Conservation (phyloP, 2,113 vertebrate genomes). For the Microcebus ravelobensis region DNA sequence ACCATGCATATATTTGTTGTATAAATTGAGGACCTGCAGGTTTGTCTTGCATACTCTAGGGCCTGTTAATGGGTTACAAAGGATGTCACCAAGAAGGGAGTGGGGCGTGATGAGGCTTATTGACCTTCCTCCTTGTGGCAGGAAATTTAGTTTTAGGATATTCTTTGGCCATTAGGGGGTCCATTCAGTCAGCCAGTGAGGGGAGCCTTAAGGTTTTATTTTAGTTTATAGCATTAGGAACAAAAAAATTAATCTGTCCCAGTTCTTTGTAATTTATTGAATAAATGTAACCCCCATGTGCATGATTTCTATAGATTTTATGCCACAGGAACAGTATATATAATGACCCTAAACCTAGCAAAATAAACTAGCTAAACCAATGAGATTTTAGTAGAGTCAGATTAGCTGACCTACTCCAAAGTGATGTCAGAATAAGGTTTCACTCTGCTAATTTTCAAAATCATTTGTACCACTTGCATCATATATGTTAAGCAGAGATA, state of each 20-base stretch:
- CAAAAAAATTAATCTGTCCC: neutral
- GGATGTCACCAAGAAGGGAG: too few relatives aligned
- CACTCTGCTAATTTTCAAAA: neutral
- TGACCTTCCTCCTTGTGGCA: too few relatives aligned
- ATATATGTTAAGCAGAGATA: neutral
- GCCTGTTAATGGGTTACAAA: too few relatives aligned
- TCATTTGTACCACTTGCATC: neutral
- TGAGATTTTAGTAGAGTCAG: neutral
- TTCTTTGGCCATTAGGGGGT: too few relatives aligned
- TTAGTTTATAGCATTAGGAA: neutral
- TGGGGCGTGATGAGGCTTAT: too few relatives aligned
- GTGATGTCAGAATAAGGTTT: neutral
- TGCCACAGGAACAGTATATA: neutral
- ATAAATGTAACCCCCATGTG: neutral
- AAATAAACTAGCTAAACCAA: neutral
- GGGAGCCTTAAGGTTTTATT: too few relatives aligned
- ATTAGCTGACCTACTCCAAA: neutral
- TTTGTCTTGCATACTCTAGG: too few relatives aligned
- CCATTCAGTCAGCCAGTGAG: too few relatives aligned
- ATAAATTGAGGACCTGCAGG: too few relatives aligned
- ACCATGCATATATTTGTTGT: too few relatives aligned
- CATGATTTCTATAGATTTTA: neutral
- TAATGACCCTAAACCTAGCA: neutral
- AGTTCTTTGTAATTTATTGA: neutral
- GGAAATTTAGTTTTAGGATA: too few relatives aligned